Percentiles rank a stretch among this genome's conserved stretches.
These are phyloP conservation scores for Lucilia cuprina DNA, from an alignment of 1,140 invertebrate genomes.

Conservation along the genomic window DNA sequence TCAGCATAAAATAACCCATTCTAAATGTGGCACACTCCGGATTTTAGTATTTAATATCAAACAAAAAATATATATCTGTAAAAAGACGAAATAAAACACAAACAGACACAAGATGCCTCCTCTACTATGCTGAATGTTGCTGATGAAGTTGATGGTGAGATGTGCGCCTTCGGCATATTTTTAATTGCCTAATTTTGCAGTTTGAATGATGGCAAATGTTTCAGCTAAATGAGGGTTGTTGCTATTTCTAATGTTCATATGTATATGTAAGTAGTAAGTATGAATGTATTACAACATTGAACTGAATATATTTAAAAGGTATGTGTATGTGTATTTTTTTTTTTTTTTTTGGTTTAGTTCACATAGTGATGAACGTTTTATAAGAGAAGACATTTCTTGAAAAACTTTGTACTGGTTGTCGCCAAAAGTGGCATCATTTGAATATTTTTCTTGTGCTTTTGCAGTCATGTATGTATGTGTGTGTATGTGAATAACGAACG, in stretches of 20 bases:
- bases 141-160: neutral
- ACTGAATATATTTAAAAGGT: no score
- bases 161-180: conserved; percentile 58
- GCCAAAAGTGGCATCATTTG: conserved; percentile 56
- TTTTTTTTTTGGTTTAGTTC: no score
- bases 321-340: no score
- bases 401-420: conserved; percentile 47
- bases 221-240: conserved; percentile 13
- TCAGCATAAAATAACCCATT: no score
- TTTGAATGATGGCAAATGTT: conserved; percentile 56
- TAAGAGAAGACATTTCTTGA: neutral
- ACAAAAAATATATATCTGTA: no score
- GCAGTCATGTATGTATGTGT: neutral
- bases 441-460: conserved; percentile 40
- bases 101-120: neutral
- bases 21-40: neutral
- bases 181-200: conserved; percentile 62
- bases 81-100: neutral
- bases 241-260: neutral
- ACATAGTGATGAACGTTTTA: conserved; percentile 51
- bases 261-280: neutral
- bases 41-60: neutral
- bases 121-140: neutral
- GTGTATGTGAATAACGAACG: neutral
- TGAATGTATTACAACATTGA: neutral